Conservation (phyloP, 35 echinoderm and acorn worm species). For the Holothuria glaberrima region DNA sequence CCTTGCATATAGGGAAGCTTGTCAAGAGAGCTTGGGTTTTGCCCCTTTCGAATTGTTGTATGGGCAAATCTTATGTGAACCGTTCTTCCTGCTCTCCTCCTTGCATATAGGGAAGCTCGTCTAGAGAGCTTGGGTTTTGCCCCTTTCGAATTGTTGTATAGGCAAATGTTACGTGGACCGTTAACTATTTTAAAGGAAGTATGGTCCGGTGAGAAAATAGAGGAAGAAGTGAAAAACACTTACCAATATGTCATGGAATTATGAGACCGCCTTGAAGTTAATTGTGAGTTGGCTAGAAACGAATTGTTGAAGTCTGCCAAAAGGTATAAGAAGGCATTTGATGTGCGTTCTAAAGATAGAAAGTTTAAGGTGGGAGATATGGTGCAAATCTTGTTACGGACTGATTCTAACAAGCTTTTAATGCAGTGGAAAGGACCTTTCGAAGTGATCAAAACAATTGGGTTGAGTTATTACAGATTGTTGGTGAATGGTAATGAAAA, state of each 20-base stretch:
- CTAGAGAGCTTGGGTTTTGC: no score
- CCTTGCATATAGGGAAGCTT: no score
- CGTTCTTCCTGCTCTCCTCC: no score
- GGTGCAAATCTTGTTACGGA: constrained; percentile 51
- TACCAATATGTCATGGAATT: constrained; percentile 64
- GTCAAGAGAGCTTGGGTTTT: no score
- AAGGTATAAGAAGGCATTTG: constrained; percentile 58
- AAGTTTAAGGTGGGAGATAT: constrained; percentile 22
- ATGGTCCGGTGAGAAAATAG: constrained; percentile 19
- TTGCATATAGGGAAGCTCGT: no score
- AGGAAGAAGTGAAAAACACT: background rate
- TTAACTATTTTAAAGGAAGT: constrained; percentile 55
- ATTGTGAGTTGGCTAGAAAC: constrained; percentile 55
- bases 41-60: no score
- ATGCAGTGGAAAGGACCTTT: constrained; percentile 65
- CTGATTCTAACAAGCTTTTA: constrained; percentile 53
- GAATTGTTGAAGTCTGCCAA: constrained; percentile 13
- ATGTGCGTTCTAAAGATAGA: background rate
- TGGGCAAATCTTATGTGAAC: no score
- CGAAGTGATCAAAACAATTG: background rate
- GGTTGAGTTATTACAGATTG: constrained; percentile 34
- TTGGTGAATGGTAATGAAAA: constrained; percentile 5
- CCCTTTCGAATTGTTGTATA: no score
- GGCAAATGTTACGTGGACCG: constrained; percentile 54
- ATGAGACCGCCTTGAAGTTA: constrained; percentile 47